A percentile compares a stretch with the other conserved stretches of the same genome.
Evolutionary conservation across 2,113 vertebrate species (phyloP).

Genomic region (Aptenodytes patagonicus): DNA sequence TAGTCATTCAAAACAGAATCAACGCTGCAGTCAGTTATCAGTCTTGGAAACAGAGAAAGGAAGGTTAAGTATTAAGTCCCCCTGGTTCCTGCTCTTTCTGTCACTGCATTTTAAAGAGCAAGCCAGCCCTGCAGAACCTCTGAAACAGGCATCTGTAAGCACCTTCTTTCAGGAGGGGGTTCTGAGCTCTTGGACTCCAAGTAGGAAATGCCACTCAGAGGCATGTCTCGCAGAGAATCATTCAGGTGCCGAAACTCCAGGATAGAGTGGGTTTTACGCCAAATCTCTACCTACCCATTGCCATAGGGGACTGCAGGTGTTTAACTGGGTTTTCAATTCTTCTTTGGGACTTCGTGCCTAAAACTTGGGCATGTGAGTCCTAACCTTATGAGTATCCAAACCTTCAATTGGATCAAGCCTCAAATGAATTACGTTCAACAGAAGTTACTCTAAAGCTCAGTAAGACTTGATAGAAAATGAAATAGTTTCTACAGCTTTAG

Average conservation of each 20-base stretch:
- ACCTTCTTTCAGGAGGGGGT: not conserved
- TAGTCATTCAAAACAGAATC: not conserved
- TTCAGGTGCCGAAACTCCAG: not conserved
- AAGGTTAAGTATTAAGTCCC: not conserved
- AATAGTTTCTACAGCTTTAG: not conserved
- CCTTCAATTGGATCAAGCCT: not conserved
- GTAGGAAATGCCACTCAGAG: not conserved
- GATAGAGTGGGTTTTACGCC: not conserved
- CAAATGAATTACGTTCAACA: not conserved
- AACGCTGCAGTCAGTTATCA: not conserved
- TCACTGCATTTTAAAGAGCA: not conserved
- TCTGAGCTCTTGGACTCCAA: not conserved
- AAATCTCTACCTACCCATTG: not conserved
- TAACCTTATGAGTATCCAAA: not conserved
- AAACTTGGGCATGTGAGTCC: not conserved
- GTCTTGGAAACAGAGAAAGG: not conserved
- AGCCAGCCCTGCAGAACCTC: not conserved
- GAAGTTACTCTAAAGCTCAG: not conserved
- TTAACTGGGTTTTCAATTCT: not conserved
- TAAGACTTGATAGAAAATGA: not conserved
- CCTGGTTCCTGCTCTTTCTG: not conserved
- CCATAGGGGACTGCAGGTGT: not conserved
- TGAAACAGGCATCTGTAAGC: not conserved
- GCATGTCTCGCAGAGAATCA: not conserved
- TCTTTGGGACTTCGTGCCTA: not conserved